Conservation (phyloP, 2,797 vertebrate species). For the Pipistrellus pipistrellus region DNA sequence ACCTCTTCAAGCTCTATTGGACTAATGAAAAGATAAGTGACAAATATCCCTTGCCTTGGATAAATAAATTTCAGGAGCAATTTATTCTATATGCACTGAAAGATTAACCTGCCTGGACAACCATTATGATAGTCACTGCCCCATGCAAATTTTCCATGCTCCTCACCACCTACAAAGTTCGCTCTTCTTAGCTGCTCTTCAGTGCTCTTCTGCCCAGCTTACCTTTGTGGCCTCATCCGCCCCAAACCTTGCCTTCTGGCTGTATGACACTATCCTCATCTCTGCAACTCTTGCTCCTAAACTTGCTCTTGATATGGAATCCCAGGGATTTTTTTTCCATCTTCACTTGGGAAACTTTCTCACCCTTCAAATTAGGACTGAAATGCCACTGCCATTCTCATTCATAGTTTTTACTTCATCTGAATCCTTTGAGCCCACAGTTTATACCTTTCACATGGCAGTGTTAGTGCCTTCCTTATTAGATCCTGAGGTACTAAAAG, state of each 20-base stretch:
- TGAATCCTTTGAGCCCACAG: not conserved
- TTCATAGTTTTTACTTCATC: not conserved
- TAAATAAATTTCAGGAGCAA: not conserved
- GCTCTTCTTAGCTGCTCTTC: not conserved
- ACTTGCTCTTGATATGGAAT: not conserved
- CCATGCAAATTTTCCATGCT: not conserved
- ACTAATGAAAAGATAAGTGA: slow-evolving; percentile 20
- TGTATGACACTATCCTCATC: not conserved
- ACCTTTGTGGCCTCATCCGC: not conserved
- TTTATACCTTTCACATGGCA: not conserved
- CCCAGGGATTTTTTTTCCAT: not conserved
- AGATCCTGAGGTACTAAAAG: not conserved
- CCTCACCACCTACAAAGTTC: not conserved
- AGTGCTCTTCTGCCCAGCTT: not conserved
- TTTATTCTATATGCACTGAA: slow-evolving; percentile 36
- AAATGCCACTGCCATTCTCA: not conserved
- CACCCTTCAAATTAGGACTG: slow-evolving; percentile 15
- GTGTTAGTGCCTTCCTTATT: not conserved
- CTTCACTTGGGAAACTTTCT: slow-evolving; percentile 24
- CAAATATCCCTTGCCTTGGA: slow-evolving; percentile 47
- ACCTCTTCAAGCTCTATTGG: not conserved
- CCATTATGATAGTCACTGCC: not conserved
- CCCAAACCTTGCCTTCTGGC: not conserved
- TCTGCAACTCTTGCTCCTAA: not conserved
- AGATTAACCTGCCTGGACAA: slow-evolving; percentile 27